Base-by-base conservation (phyloP, 1,140 invertebrate species). In the Theocolax elegans region DNA sequence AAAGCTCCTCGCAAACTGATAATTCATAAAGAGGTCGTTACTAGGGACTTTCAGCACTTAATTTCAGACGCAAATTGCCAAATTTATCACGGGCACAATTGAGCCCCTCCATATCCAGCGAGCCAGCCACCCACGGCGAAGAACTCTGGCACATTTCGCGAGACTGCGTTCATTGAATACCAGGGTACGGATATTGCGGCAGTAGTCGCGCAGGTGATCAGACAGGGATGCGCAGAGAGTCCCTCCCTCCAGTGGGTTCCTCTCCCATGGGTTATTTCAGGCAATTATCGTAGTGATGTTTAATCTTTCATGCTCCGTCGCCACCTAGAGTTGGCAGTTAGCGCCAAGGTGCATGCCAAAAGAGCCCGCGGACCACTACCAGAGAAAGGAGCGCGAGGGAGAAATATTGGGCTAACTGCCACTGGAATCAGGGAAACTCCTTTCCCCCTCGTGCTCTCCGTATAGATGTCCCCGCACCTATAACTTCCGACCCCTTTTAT, bases 251-350 rank as follows among this genome's bases (percentile, higher is more conserved):
- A 51, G 31, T 25, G 2, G 38, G 19, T 19, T 23, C 51, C 62
- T 35, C 21, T 17, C 48, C 29, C 42, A 6, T 9, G 25, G 56
- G 48, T 67, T 72, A 72, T 67, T 67, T 67, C 58, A 44, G 51
- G 51, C 49, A 72, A 72, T 72, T 72, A 72, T 63, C 71, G 42
- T 63, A 63, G 44, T 27, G 17, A 51, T 48, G 64, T 58, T 67
- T 63, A 63, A 72, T 67, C 58, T 72, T 67, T 64, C 65, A 63
- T 67, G 64, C 58, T 60, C 62, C 51, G 59, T 44, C 58, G 19
- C 46, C 67, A 29, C 42, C 49, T 54, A 71, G 51, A 42, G 56
- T 69, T 76, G 73, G 63, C 70, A 63, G 42, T 67, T 75, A 71
- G 44, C 72, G 40, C 51, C 27, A 51, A 40, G 51, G 48, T 38